phyloP scores from a whole-genome alignment of 2,113 vertebrate species.

The Equus przewalskii region DNA sequence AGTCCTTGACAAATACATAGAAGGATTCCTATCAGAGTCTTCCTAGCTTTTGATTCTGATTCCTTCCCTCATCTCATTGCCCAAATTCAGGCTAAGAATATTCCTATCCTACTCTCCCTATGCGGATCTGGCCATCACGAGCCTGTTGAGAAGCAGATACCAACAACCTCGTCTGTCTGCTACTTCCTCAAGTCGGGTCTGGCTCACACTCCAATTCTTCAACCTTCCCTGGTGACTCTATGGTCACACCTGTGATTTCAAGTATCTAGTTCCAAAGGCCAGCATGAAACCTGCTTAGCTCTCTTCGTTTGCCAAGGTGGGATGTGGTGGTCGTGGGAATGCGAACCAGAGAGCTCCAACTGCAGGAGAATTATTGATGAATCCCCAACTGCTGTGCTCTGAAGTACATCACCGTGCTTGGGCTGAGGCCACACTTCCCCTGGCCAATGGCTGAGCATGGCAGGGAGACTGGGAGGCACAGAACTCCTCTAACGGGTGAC shows the following conservation, averaged over 20 bases:
- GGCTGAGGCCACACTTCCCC: not conserved
- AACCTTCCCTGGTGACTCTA: not conserved
- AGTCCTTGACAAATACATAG: not conserved
- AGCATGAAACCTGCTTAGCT: not conserved
- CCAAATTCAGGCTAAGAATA: not conserved
- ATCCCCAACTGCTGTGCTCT: not conserved
- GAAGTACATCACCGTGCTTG: not conserved
- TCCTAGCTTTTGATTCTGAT: not conserved
- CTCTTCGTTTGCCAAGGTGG: not conserved
- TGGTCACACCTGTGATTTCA: not conserved
- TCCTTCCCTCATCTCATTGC: not conserved
- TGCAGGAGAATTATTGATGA: not conserved
- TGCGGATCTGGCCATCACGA: not conserved
- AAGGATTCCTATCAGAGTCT: not conserved
- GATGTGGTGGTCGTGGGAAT: not conserved
- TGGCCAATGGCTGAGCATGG: not conserved
- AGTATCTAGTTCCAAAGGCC: not conserved
- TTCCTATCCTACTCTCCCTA: not conserved
- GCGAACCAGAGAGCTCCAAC: not conserved
- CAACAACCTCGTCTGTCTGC: not conserved
- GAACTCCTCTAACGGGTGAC: not conserved
- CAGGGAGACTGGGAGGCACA: not conserved
- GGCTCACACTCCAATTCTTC: not conserved
- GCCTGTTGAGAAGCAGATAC: not conserved
- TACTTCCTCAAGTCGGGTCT: not conserved